Conservation (phyloP, 2,113 vertebrate species). For the Hylia prasina region DNA sequence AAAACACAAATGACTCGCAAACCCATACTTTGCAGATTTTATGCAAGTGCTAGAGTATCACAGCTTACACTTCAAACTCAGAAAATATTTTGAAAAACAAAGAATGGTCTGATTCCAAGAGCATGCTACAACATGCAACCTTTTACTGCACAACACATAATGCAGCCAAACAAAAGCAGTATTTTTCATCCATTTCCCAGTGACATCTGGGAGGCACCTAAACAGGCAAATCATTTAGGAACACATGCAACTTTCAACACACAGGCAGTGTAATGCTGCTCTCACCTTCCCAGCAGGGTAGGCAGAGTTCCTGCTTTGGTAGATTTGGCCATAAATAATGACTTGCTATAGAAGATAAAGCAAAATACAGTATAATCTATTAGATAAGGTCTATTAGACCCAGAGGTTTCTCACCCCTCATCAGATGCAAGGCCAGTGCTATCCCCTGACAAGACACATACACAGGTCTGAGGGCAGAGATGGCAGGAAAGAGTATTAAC, state of each 20-base stretch:
- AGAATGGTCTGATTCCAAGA: neutral
- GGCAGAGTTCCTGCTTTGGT: neutral
- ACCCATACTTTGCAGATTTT: neutral
- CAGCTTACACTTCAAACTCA: neutral
- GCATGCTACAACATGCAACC: neutral
- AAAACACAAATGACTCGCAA: neutral
- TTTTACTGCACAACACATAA: neutral
- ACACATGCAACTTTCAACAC: neutral
- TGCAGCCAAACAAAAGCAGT: neutral
- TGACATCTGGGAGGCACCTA: neutral
- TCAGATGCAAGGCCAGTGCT: accelerated
- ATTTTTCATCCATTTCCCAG: neutral
- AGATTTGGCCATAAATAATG: neutral
- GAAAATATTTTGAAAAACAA: neutral
- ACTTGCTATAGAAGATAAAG: neutral
- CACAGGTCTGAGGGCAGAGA: neutral
- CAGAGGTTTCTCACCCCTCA: neutral
- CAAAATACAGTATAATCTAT: neutral
- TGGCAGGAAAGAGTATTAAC: neutral
- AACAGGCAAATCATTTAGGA: neutral
- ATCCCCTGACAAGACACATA: neutral
- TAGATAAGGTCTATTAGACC: neutral
- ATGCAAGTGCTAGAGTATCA: neutral
- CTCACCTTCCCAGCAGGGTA: neutral
- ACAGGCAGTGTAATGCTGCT: neutral